Conservation (phyloP, 2,888 invertebrate genomes). For the Rhagium mordax region DNA sequence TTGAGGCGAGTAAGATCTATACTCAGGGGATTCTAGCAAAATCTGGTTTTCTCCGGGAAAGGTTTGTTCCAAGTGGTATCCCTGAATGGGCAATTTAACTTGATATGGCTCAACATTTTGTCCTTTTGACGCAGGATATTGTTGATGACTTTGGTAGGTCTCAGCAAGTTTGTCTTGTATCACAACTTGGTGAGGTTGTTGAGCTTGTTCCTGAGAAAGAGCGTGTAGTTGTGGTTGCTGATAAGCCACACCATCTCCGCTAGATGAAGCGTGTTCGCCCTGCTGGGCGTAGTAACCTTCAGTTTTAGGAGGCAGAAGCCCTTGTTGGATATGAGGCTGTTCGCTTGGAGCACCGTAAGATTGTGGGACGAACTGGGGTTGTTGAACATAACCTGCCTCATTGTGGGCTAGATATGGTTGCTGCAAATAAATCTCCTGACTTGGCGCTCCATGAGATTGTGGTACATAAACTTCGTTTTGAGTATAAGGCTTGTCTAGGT, state of each 20-base stretch:
- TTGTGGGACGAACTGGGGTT: neutral
- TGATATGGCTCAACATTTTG: slow-evolving; percentile 4
- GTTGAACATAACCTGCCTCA: neutral
- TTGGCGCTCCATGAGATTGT: neutral
- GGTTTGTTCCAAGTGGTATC: slow-evolving; percentile 17
- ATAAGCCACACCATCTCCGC: neutral
- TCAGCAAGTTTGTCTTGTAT: neutral
- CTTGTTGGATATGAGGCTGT: neutral
- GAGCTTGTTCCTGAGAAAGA: neutral
- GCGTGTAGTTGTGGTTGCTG: neutral
- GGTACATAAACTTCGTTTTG: neutral
- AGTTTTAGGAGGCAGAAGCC: neutral
- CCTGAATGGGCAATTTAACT: neutral
- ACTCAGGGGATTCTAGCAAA: neutral
- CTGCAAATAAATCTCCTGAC: neutral
- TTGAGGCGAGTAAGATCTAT: neutral
- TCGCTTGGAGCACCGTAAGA: neutral
- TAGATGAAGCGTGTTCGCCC: neutral
- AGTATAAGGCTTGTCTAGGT: neutral
- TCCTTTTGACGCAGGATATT: slow-evolving; percentile 1
- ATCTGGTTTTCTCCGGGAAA: slow-evolving; percentile 5
- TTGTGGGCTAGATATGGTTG: neutral
- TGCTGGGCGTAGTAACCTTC: slow-evolving; percentile 14
- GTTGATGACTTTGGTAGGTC: neutral
- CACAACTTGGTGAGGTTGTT: too few species aligned